Evolutionary conservation across 2,797 vertebrate species (phyloP).

Genomic region (Myripristis jacobus): DNA sequence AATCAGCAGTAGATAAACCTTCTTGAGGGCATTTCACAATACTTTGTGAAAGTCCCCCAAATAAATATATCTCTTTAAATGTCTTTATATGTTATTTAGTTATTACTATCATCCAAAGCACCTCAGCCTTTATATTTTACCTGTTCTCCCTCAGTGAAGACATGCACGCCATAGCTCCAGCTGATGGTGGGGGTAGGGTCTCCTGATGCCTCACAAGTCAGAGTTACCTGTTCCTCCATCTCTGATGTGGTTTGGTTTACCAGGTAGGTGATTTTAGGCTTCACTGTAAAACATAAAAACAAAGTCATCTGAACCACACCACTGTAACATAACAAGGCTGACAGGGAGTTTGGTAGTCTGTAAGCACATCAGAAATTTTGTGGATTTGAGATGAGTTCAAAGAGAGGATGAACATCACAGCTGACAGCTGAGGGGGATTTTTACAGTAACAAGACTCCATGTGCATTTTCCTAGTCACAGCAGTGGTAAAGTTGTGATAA

Average conservation of each 20-base stretch:
- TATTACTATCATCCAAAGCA: background rate
- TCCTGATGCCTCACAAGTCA: constrained; percentile 96
- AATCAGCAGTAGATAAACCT: constrained; percentile 41
- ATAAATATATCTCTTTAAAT: constrained; percentile 54
- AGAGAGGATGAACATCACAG: constrained; percentile 42
- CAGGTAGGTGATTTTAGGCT: constrained; percentile 96
- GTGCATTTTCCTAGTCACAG: constrained; percentile 38
- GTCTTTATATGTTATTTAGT: constrained; percentile 35
- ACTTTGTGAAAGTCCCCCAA: constrained; percentile 37
- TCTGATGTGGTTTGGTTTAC: constrained; percentile 94
- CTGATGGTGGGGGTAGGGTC: constrained; percentile 96
- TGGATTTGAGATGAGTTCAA: constrained; percentile 52
- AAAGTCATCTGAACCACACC: constrained; percentile 28
- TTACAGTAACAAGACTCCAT: constrained; percentile 34
- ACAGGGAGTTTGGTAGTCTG: constrained; percentile 31
- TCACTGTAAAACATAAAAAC: constrained; percentile 83
- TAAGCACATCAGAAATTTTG: constrained; percentile 31
- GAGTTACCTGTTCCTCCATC: constrained; percentile 93
- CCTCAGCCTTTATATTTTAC: constrained; percentile 74
- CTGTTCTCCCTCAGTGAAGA: constrained; percentile 96
- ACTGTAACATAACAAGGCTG: constrained; percentile 7
- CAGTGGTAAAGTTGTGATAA: constrained; percentile 40
- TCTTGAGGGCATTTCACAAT: constrained; percentile 24
- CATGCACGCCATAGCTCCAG: constrained; percentile 89
- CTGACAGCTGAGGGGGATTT: constrained; percentile 51